These are phyloP conservation scores for Gibbula magus DNA, from an alignment of 2,888 invertebrate genomes.

Conservation along the genomic window DNA sequence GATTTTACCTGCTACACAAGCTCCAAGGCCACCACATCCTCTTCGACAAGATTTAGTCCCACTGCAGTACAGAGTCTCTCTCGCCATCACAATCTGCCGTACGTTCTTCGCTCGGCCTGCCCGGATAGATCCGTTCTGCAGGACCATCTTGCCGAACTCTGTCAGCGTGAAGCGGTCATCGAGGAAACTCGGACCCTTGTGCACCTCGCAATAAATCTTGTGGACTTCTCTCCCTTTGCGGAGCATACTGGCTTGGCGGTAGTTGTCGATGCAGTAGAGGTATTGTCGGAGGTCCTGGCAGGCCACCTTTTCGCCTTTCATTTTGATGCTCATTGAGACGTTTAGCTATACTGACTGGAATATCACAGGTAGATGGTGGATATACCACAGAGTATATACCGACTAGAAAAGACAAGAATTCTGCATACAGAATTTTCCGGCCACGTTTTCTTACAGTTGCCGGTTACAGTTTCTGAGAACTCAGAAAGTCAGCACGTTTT, in stretches of 20 bases:
- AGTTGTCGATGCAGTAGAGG: slow-evolving; percentile 60
- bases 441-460: no score
- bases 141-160: slow-evolving; percentile 66
- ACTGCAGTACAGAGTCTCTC: slow-evolving; percentile 68
- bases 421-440: no score
- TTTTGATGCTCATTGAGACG: not conserved
- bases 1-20: slow-evolving; percentile 59
- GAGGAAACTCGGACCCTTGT: slow-evolving; percentile 64
- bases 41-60: slow-evolving; percentile 64
- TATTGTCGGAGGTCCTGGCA: slow-evolving; percentile 63
- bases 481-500: not conserved
- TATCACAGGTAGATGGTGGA: not conserved
- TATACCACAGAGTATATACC: no score
- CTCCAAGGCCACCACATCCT: slow-evolving; percentile 65
- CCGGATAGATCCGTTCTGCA: slow-evolving; percentile 63
- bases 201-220: slow-evolving; percentile 66
- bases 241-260: slow-evolving; percentile 65
- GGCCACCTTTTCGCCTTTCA: slow-evolving; percentile 63
- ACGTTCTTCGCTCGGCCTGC: slow-evolving; percentile 68
- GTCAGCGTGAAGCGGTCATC: slow-evolving; percentile 67
- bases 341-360: not conserved
- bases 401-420: no score
- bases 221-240: slow-evolving; percentile 68
- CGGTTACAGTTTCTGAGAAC: not conserved
- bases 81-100: slow-evolving; percentile 67